Evolutionary conservation across 2,113 vertebrate species (phyloP).

Genomic region (Sitta europaea): DNA sequence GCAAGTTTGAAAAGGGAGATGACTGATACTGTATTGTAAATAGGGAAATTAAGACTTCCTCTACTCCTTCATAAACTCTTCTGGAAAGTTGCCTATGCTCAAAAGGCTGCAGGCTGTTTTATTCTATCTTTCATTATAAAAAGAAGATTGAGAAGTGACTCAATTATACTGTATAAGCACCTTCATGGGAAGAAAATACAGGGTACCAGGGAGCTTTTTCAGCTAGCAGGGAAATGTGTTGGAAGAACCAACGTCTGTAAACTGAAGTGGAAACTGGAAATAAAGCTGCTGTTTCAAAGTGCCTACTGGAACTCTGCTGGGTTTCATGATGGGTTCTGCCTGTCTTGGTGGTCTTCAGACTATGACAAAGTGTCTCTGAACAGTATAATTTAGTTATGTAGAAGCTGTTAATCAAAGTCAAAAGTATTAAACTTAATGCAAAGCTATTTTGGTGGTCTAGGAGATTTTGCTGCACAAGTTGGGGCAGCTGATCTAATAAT

Average conservation of each 20-base stretch:
- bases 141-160: constrained; percentile 26
- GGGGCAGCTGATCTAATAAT: background rate
- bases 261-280: background rate
- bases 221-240: background rate
- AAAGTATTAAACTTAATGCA: background rate
- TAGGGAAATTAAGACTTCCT: constrained; percentile 17
- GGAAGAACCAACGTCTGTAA: background rate
- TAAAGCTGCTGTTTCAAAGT: background rate
- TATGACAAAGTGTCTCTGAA: background rate
- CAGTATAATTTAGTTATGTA: background rate
- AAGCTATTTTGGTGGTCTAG: background rate
- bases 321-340: background rate
- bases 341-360: background rate
- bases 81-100: constrained; percentile 7
- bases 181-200: constrained; percentile 8
- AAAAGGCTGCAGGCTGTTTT: constrained; percentile 14
- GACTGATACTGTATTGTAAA: background rate
- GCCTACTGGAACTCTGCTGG: background rate
- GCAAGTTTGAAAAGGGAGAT: background rate
- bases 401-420: background rate
- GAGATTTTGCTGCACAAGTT: background rate
- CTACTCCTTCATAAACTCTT: constrained; percentile 7
- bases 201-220: background rate
- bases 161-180: constrained; percentile 2
- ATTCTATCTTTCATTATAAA: constrained; percentile 16